Evolutionary conservation across 2,113 vertebrate genomes (phyloP), one percentile per base, ranked within the genome.

Genomic region (Corapipo altera): DNA sequence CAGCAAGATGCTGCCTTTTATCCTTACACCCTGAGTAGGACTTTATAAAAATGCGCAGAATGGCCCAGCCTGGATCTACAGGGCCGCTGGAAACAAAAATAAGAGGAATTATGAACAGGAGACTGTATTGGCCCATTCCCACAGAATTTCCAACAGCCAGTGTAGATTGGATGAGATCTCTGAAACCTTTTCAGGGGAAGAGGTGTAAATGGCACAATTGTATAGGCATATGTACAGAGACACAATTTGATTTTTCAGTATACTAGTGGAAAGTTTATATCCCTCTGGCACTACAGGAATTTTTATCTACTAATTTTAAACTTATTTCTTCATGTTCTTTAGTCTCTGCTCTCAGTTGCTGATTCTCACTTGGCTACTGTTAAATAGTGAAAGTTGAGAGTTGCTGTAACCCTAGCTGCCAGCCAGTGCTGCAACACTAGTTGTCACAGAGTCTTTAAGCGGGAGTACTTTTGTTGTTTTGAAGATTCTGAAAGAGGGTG

Each of bases 301-400:
- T 70, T 65, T 71, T 67, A 41, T 46, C 46, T 59, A 28, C 52
- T 72, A 0, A 72, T 67, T 88, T 86, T 30, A 85, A 75, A 72
- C 1, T 7, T 27, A 62, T 66, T 88, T 78, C 26, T 75, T 54
- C 9, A 18, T 51, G 15, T 49, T 67, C n/a, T 67, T 79, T 58
- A 58, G 8, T 44, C 28, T 71, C 46, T n/a, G 58, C 24, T 64
- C n/a, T 82, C 51, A 0, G 0, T 6, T 0, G 0, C 8, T 51
- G 39, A 52, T 39, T 28, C 30, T 75, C 39, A 46, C 10, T 33
- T 82, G 46, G 64, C 15, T 55, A 37, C 65, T 52, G 70, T 44
- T 59, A 59, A 78, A 64, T 1, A 33, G 22, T 32, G 27, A 80
- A 90, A 85, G 52, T 16, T 73, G 30, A 33, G 10, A 61, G 44